Evolutionary conservation across 2,888 invertebrate genomes (phyloP).

Genomic region (Lepidochrysops patricia): DNA sequence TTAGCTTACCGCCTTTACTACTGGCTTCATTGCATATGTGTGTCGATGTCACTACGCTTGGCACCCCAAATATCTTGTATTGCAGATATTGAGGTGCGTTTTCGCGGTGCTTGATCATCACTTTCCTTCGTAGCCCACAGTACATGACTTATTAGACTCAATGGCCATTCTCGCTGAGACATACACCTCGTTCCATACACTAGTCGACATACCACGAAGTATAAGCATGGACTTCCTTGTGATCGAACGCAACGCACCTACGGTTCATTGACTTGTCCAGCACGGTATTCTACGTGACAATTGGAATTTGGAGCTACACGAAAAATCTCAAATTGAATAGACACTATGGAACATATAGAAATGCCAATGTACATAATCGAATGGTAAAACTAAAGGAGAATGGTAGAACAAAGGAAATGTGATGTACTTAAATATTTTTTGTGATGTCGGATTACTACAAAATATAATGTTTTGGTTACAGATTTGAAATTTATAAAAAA

Average conservation of each 20-base stretch:
- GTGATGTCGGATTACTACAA: not conserved
- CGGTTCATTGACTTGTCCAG: conserved; percentile 1
- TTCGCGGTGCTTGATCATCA: conserved; percentile 45
- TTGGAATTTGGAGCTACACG: not conserved
- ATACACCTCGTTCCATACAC: not conserved
- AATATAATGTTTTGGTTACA: not conserved
- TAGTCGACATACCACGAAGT: conserved; percentile 12
- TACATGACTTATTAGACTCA: conserved; percentile 42
- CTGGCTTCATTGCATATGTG: conserved; percentile 55
- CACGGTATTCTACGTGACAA: not conserved
- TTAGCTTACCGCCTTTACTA: conserved; percentile 61
- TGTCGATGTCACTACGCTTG: conserved; percentile 54
- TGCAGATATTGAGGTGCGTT: conserved; percentile 57
- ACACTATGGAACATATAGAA: not conserved
- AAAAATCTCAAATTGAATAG: not conserved
- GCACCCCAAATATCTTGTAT: conserved; percentile 67
- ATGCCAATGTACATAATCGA: not conserved
- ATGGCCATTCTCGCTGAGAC: conserved; percentile 42
- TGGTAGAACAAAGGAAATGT: not conserved
- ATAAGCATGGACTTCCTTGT: conserved; percentile 18
- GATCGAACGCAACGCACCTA: not conserved
- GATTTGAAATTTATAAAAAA: not conserved
- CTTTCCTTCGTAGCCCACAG: conserved; percentile 43
- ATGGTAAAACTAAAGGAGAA: not conserved
- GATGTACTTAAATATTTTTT: not conserved